Conservation (phyloP, 2,888 invertebrate species). For the Gerosis bhagava region DNA sequence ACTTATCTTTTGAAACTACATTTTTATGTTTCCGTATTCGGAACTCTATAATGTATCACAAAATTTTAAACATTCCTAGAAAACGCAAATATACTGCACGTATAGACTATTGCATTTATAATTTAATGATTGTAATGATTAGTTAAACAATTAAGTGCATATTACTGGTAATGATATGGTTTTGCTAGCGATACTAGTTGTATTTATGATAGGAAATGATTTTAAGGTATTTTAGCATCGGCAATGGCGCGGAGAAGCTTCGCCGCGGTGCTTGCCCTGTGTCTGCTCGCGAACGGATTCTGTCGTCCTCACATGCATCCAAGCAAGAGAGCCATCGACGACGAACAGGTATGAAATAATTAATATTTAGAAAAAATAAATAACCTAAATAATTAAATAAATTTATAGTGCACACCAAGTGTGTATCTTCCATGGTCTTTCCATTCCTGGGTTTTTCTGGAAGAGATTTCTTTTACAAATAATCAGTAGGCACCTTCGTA, state of each 20-base stretch:
- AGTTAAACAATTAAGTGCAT: constrained; percentile 1
- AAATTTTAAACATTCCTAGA: too few relatives aligned
- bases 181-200: constrained; percentile 8
- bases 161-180: neutral
- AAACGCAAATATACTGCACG: neutral
- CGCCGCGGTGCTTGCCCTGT: constrained; percentile 43
- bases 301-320: constrained; percentile 43
- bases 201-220: neutral
- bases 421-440: too few relatives aligned
- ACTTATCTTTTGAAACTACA: too few relatives aligned
- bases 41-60: too few relatives aligned
- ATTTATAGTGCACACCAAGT: too few relatives aligned
- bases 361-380: too few relatives aligned
- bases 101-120: too few relatives aligned
- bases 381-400: too few relatives aligned
- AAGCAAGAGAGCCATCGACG: constrained; percentile 37
- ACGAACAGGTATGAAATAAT: constrained; percentile 46
- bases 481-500: too few relatives aligned
- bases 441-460: too few relatives aligned
- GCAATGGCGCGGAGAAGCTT: constrained; percentile 52
- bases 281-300: constrained; percentile 51
- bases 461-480: too few relatives aligned
- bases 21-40: too few relatives aligned
- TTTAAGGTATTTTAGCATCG: constrained; percentile 37
- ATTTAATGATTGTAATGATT: neutral